Base-by-base conservation (phyloP, 2,888 invertebrate genomes). In the Mellilla xanthometata region DNA sequence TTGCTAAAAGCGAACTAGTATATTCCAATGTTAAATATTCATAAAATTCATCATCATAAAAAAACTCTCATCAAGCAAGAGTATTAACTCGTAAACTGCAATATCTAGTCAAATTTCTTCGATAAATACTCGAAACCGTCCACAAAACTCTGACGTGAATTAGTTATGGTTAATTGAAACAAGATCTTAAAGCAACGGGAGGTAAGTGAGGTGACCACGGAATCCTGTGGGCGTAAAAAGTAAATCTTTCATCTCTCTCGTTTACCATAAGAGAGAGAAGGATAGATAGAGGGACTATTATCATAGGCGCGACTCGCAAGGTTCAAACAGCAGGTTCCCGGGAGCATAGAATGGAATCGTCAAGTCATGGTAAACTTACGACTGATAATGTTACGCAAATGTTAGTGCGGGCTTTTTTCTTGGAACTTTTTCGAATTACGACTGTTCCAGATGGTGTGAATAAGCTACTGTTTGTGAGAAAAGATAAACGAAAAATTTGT, bases 81-180 rank as follows among this genome's bases (percentile, higher is more conserved):
- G n/a, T n/a, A n/a, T n/a, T n/a, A n/a, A n/a, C n/a, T n/a, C n/a
- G n/a, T n/a, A n/a, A n/a, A n/a, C n/a, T n/a, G n/a, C n/a, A 19
- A 6, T 19, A 19, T 5, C 15, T 34, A 31, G 9, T 32, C 32
- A 43, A 39, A 34, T 34, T 44, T 24, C 33, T 36, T 26, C 32
- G 24, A 22, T 35, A 47, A 51, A 27, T 12, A 39, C 13, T 48
- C 19, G 24, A 46, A 42, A 29, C 46, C 12, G 39, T 32, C 30
- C 29, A 35, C 44, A 45, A 46, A 49, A 45, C 22, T 36, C 24
- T 39, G 22, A 45, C 31, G 43, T 11, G 24, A 32, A 46, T 48
- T 36, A 45, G 41, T 44, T 27, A 31, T 65, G 60, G 69, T 68
- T 79, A 80, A 86, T 85, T 83, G 81, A 84, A 81, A 81, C 72